These are phyloP conservation scores for Pholis gunnellus DNA, from an alignment of 2,113 vertebrate species.

Conservation along the genomic window DNA sequence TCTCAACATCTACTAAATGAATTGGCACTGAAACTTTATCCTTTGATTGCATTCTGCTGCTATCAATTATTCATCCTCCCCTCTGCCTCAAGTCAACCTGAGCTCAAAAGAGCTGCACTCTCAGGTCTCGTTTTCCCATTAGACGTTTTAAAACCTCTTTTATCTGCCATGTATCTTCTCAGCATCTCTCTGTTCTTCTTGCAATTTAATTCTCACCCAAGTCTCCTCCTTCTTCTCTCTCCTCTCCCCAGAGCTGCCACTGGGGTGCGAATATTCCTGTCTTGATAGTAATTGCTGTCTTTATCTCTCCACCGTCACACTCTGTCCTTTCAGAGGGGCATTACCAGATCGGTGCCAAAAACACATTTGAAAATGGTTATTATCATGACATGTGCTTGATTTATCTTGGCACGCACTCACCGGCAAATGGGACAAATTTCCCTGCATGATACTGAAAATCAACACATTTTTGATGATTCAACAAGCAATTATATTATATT, in stretches of 20 bases:
- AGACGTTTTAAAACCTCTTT: constrained; percentile 18
- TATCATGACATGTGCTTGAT: constrained; percentile 32
- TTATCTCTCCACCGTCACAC: constrained; percentile 17
- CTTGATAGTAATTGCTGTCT: constrained; percentile 91
- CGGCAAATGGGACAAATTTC: constrained; percentile 1
- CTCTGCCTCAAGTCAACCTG: constrained; percentile 39
- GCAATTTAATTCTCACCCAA: constrained; percentile 1
- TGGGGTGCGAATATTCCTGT: constrained; percentile 91
- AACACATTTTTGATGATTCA: neutral
- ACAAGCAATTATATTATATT: constrained; percentile 1
- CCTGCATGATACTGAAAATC: constrained; percentile 2
- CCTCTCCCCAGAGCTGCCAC: constrained; percentile 66
- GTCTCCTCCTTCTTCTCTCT: neutral
- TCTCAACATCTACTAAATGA: neutral
- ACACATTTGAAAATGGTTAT: constrained; percentile 29
- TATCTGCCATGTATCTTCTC: neutral
- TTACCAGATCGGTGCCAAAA: constrained; percentile 35
- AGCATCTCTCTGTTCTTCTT: neutral
- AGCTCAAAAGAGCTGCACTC: constrained; percentile 23
- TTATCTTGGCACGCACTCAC: constrained; percentile 24
- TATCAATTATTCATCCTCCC: constrained; percentile 64
- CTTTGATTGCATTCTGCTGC: constrained; percentile 19
- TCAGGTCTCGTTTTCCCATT: constrained; percentile 20
- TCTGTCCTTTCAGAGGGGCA: constrained; percentile 29
- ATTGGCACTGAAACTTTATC: constrained; percentile 17